Evolutionary conservation across 1,140 invertebrate species (phyloP), one percentile per base, ranked within the genome.

Genomic region (Trachelipus rathkii): DNA sequence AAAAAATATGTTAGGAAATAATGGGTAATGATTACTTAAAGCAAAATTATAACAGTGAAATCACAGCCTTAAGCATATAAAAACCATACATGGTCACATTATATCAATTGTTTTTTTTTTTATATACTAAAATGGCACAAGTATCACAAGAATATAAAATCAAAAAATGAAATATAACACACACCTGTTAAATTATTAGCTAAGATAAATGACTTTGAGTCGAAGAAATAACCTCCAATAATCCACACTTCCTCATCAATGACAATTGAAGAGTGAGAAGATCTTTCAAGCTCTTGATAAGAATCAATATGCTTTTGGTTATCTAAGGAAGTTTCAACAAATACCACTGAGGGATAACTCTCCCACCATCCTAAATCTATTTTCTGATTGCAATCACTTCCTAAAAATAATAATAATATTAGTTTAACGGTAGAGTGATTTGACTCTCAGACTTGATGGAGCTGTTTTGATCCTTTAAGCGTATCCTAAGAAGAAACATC

Each of bases 141-240:
- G n/a, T n/a, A n/a, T n/a, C n/a, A n/a, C n/a, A n/a, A n/a, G n/a
- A n/a, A n/a, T n/a, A n/a, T n/a, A n/a, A n/a, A n/a, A n/a, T n/a
- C n/a, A n/a, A n/a, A n/a, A n/a, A n/a, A n/a, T n/a, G n/a, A n/a
- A 3, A 33, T 33, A 6, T 6, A 33, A 3, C 1, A 33, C 33
- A 33, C 50, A 60, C 50, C 50, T 60, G 50, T 60, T 60, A 60
- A 60, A 60, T 60, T 60, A 60, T 60, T 60, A 15, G 50, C 50
- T 13, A 60, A 19, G 8, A 60, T 13, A 60, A 60, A 60, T 19
- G 50, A 60, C 19, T 19, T 60, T 19, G 50, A 19, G 50, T 13
- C 11, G 8, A 60, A 60, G 19, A 19, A 60, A 19, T 60, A 60
- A 15, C 50, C 50, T 60, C 50, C 50, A 60, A 60, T 8, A 19